phyloP scores from a whole-genome alignment of 2,888 invertebrate species.

The Resseliella maxima region DNA sequence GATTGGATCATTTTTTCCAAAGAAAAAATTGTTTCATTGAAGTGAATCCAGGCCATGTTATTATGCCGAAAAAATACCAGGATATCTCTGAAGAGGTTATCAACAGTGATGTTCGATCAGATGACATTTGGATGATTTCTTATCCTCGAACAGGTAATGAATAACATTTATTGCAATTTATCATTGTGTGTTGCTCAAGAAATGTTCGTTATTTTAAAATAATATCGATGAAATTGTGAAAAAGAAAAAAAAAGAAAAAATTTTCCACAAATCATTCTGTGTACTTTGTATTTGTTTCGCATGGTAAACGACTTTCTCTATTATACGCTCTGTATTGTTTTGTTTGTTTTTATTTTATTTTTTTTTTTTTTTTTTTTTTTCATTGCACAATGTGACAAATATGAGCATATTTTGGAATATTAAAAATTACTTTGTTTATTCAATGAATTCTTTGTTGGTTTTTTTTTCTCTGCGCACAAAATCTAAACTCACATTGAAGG shows the following conservation, averaged over 20 bases:
- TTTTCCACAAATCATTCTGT: background rate
- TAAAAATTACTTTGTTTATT: too few species aligned
- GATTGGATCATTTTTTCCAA: slow-evolving; percentile 76
- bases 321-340: background rate
- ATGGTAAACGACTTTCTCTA: slow-evolving; percentile 27
- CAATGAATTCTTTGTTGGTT: too few species aligned
- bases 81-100: slow-evolving; percentile 77
- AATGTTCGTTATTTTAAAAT: background rate
- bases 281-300: background rate
- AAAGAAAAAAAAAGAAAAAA: background rate
- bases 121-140: slow-evolving; percentile 88
- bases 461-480: background rate
- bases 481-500: slow-evolving; percentile 68
- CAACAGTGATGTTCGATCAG: slow-evolving; percentile 77
- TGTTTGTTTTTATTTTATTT: background rate
- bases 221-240: background rate
- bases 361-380: background rate
- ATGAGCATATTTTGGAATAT: background rate
- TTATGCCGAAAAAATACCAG: slow-evolving; percentile 77
- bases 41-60: slow-evolving; percentile 77
- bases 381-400: background rate
- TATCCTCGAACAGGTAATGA: slow-evolving; percentile 86
- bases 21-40: slow-evolving; percentile 75
- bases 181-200: background rate
- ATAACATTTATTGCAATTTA: background rate